phyloP scores from a whole-genome alignment of 2,888 invertebrate genomes.

The Ariolimax columbianus region DNA sequence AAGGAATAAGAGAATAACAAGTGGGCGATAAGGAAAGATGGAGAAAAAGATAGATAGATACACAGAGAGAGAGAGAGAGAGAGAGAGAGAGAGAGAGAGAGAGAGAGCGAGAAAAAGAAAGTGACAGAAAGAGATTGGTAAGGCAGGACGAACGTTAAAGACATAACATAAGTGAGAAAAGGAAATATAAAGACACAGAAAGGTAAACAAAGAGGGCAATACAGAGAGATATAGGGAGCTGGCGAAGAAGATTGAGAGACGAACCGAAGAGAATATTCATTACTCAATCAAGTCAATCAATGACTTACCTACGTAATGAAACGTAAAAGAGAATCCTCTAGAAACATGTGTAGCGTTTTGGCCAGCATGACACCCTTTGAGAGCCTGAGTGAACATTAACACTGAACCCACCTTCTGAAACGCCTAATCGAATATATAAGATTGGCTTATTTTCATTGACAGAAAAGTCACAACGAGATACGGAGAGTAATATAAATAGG shows the following conservation, averaged over 20 bases:
- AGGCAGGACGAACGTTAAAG: no score
- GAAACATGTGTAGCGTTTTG: not conserved
- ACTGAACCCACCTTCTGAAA: not conserved
- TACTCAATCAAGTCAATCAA: not conserved
- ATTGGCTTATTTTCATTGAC: no score
- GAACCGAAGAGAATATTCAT: no score
- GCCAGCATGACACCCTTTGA: not conserved
- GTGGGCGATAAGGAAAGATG: no score
- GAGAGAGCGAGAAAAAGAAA: not conserved
- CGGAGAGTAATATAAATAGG: no score
- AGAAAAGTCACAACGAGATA: no score
- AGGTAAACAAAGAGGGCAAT: not conserved
- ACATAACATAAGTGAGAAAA: no score
- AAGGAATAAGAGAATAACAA: no score
- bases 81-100: no score
- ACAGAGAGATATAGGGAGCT: no score
- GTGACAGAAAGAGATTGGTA: no score
- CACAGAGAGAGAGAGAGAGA: not conserved
- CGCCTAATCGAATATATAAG: not conserved
- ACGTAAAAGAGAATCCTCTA: not conserved
- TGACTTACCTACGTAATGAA: not conserved
- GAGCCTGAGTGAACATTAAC: not conserved
- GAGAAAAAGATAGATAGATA: not conserved
- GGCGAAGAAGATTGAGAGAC: no score
- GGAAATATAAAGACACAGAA: not conserved